Evolutionary conservation across 2,797 vertebrate genomes (phyloP).

Genomic region (Myoxocephalus aenaeus): DNA sequence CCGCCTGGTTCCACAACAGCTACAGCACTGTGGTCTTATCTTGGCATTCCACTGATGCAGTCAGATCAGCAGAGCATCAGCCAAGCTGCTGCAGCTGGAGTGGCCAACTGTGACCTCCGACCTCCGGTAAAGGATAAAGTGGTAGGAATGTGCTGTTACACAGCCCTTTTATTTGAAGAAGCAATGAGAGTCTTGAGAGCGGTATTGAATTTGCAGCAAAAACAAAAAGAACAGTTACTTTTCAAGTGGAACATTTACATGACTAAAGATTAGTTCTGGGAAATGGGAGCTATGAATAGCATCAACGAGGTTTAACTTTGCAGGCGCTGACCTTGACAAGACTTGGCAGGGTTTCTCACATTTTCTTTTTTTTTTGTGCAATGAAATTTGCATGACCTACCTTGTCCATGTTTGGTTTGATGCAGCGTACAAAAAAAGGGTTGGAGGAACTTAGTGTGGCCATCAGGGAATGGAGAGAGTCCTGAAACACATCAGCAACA

Average conservation of each 20-base stretch:
- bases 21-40: conserved; percentile 65
- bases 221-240: conserved; percentile 18
- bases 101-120: conserved; percentile 69
- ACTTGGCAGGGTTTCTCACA: conserved; percentile 57
- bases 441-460: conserved; percentile 92
- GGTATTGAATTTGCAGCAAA: conserved; percentile 14
- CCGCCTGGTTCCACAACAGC: conserved; percentile 27
- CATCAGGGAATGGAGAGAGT: conserved; percentile 94
- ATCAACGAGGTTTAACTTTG: conserved; percentile 56
- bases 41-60: conserved; percentile 75
- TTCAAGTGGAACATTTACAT: conserved; percentile 28
- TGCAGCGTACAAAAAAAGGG: conserved; percentile 95
- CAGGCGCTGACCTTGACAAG: conserved; percentile 63
- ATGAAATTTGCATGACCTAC: conserved; percentile 77
- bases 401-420: conserved; percentile 95
- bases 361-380: conserved; percentile 33
- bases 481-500: conserved; percentile 79
- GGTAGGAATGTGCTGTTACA: conserved; percentile 72
- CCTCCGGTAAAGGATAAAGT: conserved; percentile 62
- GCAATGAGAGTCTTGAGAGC: conserved; percentile 51
- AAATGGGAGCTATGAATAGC: conserved; percentile 65
- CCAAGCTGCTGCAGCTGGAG: conserved; percentile 70
- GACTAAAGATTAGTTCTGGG: conserved; percentile 53
- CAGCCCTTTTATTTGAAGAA: conserved; percentile 46
- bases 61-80: conserved; percentile 69